phyloP scores from a whole-genome alignment of 2,797 vertebrate genomes.

The Rhinoraja longicauda region DNA sequence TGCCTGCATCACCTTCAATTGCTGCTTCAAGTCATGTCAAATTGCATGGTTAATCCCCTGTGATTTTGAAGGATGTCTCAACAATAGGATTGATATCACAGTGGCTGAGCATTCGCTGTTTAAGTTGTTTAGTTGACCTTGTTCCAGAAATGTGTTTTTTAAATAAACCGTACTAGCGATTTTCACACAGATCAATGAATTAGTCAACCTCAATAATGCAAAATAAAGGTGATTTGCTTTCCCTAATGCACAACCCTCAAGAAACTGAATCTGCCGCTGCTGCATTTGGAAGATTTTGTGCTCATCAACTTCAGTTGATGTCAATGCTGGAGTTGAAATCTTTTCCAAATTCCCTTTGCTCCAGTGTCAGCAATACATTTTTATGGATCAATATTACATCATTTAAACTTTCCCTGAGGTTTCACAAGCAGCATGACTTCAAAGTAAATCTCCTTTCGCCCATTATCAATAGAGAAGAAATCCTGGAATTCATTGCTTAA shows the following conservation, averaged over 20 bases:
- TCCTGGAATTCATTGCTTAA: too few species aligned
- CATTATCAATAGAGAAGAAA: too few species aligned
- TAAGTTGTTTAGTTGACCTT: not conserved
- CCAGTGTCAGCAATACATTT: not conserved
- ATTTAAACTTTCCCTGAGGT: not conserved
- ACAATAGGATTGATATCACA: not conserved
- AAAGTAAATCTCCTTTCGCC: too few species aligned
- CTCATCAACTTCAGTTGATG: not conserved
- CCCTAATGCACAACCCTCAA: not conserved
- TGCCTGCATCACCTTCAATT: not conserved
- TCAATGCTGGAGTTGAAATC: not conserved
- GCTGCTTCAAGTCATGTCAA: slow-evolving; percentile 18
- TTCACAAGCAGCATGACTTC: too few species aligned
- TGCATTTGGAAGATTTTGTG: not conserved
- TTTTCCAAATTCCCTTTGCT: not conserved
- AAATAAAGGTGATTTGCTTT: not conserved
- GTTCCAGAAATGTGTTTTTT: not conserved
- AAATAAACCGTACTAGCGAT: not conserved
- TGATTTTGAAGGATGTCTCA: not conserved
- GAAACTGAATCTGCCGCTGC: not conserved
- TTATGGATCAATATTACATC: not conserved
- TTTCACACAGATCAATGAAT: not conserved
- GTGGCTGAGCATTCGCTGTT: not conserved
- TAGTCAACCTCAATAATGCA: not conserved
- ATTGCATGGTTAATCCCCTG: not conserved